Evolutionary conservation across 37 sponge, comb jelly and placozoan species (phyloP).

Genomic region (Bolinopsis microptera): DNA sequence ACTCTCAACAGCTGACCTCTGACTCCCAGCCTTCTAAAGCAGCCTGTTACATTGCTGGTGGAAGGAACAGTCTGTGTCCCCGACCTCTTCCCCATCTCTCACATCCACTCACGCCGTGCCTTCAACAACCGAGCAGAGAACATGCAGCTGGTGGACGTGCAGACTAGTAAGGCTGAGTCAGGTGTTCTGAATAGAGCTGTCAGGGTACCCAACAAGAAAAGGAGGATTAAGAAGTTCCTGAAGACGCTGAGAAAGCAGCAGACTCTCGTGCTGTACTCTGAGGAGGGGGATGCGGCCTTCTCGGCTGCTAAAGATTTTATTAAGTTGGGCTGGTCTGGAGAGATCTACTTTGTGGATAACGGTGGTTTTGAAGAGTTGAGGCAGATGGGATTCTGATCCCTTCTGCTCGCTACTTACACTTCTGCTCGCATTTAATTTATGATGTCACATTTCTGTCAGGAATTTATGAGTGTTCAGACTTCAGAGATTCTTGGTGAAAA

Average conservation of each 20-base stretch:
- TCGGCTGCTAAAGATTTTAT: neutral
- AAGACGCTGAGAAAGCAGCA: neutral
- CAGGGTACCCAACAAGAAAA: neutral
- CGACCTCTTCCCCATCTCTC: neutral
- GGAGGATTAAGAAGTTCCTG: constrained; percentile 4
- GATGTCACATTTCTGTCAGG: too few relatives aligned
- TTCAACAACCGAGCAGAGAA: neutral
- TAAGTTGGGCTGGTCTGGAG: neutral
- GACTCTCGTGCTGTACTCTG: too few relatives aligned
- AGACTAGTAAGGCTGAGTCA: neutral
- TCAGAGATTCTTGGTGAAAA: too few relatives aligned
- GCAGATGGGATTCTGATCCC: too few relatives aligned
- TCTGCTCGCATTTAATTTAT: too few relatives aligned
- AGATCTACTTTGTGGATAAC: neutral
- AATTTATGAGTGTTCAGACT: too few relatives aligned
- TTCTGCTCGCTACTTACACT: too few relatives aligned
- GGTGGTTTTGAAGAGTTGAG: neutral
- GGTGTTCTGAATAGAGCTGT: too few relatives aligned
- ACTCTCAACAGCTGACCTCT: too few relatives aligned
- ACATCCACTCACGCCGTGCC: neutral
- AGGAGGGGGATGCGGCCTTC: too few relatives aligned
- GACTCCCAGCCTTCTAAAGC: neutral
- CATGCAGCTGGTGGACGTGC: neutral
- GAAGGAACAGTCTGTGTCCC: constrained; percentile 5
- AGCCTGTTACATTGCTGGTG: neutral